These are phyloP conservation scores for Malurus elegans DNA, from an alignment of 2,113 vertebrate species.

Conservation along the genomic window DNA sequence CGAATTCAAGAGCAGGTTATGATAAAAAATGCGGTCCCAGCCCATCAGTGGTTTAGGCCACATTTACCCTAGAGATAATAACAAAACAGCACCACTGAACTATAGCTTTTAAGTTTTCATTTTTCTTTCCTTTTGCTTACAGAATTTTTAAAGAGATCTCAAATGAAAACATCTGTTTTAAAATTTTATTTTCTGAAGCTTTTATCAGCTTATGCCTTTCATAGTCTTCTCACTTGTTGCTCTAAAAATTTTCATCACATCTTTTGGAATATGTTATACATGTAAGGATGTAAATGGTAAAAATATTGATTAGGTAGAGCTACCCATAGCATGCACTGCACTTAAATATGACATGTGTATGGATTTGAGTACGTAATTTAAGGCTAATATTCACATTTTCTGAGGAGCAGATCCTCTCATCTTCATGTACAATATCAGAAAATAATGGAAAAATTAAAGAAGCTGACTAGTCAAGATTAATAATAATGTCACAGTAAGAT, in stretches of 20 bases:
- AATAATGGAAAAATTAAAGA: not conserved
- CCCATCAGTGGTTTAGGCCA: not conserved
- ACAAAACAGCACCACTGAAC: not conserved
- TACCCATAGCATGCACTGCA: not conserved
- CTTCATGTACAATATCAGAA: not conserved
- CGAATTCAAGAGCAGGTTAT: not conserved
- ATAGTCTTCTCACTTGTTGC: not conserved
- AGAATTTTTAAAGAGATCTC: not conserved
- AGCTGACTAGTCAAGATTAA: not conserved
- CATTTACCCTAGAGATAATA: not conserved
- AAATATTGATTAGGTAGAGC: not conserved
- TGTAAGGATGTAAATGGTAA: not conserved
- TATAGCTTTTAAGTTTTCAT: not conserved
- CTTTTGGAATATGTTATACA: not conserved
- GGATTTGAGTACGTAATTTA: not conserved
- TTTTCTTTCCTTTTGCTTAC: not conserved
- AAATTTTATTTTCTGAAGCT: not conserved
- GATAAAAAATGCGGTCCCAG: not conserved
- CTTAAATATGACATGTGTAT: not conserved
- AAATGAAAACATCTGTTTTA: not conserved
- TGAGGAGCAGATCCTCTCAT: not conserved
- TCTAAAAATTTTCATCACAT: not conserved
- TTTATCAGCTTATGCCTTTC: not conserved
- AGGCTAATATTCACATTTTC: not conserved
- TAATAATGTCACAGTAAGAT: not conserved